Conservation (phyloP, 2,113 vertebrate genomes). For the Trematomus loennbergii region DNA sequence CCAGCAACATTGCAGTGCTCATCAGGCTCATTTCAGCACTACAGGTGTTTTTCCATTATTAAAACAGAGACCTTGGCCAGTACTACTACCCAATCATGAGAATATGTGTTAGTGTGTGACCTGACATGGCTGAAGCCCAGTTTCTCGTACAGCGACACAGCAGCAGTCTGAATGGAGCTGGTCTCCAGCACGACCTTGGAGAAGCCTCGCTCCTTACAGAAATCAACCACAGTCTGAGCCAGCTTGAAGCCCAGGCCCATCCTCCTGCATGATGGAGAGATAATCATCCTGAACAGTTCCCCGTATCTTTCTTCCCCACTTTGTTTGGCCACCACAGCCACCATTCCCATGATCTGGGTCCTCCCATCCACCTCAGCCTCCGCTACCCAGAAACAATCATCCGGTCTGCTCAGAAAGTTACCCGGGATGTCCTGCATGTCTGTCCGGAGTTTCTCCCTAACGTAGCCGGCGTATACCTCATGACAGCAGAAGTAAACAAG, state of each 20-base stretch:
- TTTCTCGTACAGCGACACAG: conserved; percentile 74
- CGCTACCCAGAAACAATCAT: conserved; percentile 81
- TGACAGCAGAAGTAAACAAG: conserved; percentile 75
- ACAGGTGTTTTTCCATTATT: conserved; percentile 75
- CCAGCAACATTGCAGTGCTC: not conserved
- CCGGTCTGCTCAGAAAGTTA: conserved; percentile 65
- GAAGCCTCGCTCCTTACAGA: conserved; percentile 75
- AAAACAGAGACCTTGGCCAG: conserved; percentile 57
- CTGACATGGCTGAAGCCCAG: conserved; percentile 65
- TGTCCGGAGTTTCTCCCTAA: conserved; percentile 51
- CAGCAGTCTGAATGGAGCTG: conserved; percentile 67
- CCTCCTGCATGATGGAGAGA: conserved; percentile 70
- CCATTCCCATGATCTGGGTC: conserved; percentile 70
- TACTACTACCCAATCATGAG: not conserved
- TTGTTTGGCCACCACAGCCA: conserved; percentile 68
- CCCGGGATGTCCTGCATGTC: conserved; percentile 80
- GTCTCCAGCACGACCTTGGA: conserved; percentile 74
- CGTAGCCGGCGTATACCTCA: conserved; percentile 42
- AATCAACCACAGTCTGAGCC: conserved; percentile 65
- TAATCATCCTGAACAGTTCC: conserved; percentile 77
- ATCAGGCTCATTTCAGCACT: not conserved
- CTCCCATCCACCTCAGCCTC: conserved; percentile 67
- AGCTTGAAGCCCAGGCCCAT: conserved; percentile 70
- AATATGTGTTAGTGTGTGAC: not conserved
- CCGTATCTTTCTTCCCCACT: conserved; percentile 54